Conservation (phyloP, 2,888 invertebrate genomes). For the Halictus quadricinctus region DNA sequence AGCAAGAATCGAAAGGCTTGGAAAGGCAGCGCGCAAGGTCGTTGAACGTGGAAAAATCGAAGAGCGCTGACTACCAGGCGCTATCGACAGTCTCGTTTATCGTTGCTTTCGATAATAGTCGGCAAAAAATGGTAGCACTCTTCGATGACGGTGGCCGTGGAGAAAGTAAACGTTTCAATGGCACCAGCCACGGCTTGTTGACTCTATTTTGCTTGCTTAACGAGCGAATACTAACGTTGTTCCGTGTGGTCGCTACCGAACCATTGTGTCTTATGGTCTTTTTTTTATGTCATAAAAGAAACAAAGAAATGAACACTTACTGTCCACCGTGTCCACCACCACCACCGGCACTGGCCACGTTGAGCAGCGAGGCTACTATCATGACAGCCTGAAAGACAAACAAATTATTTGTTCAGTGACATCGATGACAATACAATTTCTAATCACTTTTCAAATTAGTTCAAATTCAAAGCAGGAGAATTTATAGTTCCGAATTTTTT, state of each 20-base stretch:
- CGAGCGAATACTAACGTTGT: background rate
- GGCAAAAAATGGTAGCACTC: slow-evolving; percentile 9
- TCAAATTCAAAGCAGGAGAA: background rate
- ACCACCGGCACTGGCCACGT: slow-evolving; percentile 58
- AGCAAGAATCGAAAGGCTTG: background rate
- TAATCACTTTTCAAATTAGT: background rate
- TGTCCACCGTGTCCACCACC: slow-evolving; percentile 66
- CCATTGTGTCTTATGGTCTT: background rate
- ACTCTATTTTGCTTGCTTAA: slow-evolving; percentile 6
- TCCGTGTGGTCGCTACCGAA: background rate
- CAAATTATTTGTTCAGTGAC: background rate
- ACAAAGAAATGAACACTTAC: slow-evolving; percentile 62
- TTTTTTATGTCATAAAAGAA: background rate
- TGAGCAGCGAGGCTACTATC: slow-evolving; percentile 52
- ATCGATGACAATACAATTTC: background rate
- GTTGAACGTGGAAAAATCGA: slow-evolving; percentile 17
- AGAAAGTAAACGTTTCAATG: slow-evolving; percentile 35
- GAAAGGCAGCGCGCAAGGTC: background rate
- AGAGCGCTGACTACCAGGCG: background rate
- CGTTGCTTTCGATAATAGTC: background rate
- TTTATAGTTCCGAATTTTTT: background rate
- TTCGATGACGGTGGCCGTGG: background rate
- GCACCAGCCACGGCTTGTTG: slow-evolving; percentile 33
- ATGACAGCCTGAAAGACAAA: slow-evolving; percentile 62
- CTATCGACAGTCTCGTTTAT: slow-evolving; percentile 12